Conservation (phyloP, 2,888 invertebrate genomes). For the Pardosa pseudoannulata region DNA sequence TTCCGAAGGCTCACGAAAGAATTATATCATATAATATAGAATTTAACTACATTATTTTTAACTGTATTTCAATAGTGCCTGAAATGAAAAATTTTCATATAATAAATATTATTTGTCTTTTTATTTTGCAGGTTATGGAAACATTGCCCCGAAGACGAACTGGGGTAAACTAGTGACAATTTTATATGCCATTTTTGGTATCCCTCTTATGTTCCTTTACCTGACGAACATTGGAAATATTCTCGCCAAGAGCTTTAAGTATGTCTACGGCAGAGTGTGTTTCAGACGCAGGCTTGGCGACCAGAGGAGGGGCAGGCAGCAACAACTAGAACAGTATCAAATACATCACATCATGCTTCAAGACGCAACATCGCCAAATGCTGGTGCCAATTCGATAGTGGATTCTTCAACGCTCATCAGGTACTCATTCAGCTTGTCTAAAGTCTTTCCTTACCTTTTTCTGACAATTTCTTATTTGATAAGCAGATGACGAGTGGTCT, state of each 20-base stretch:
- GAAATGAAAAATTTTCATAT: no score
- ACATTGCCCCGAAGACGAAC: conserved; percentile 74
- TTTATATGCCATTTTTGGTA: conserved; percentile 89
- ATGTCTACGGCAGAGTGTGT: conserved; percentile 73
- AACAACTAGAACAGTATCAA: conserved; percentile 73
- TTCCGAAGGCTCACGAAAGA: no score
- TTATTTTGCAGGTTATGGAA: conserved; percentile 73
- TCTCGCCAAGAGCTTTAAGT: conserved; percentile 78
- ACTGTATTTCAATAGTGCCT: no score
- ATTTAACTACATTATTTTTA: no score
- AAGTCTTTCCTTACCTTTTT: no score
- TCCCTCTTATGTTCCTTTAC: conserved; percentile 91
- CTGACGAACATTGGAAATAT: conserved; percentile 91
- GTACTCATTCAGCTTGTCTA: no score
- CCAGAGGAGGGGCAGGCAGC: conserved; percentile 36
- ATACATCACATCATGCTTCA: conserved; percentile 73
- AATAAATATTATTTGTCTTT: no score
- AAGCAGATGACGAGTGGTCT: no score
- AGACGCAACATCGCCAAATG: conserved; percentile 61
- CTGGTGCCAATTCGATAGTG: conserved; percentile 52
- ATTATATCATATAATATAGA: no score
- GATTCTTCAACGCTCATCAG: conserved; percentile 66
- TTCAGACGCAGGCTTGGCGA: conserved; percentile 81
- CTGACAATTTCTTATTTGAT: no score
- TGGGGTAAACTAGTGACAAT: conserved; percentile 74